Percentiles rank a stretch among this genome's conserved stretches.
Evolutionary conservation across 2,888 invertebrate genomes (phyloP).

Genomic region (Hecatera dysodea): DNA sequence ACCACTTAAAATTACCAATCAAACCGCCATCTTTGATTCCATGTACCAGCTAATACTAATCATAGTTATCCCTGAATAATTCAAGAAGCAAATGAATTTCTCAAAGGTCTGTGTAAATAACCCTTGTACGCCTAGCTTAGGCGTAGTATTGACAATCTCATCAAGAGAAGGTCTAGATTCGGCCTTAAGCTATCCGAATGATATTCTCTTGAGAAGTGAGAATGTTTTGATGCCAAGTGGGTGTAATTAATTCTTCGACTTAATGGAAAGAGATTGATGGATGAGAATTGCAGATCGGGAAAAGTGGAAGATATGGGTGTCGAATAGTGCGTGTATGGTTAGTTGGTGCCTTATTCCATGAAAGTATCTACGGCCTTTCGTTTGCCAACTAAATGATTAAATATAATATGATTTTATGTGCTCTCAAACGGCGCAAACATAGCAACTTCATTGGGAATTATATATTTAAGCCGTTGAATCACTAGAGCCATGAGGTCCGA

Average conservation of each 20-base stretch:
- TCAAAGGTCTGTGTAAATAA: constrained; percentile 33
- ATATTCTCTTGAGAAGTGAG: constrained; percentile 33
- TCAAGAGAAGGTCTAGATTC: constrained; percentile 43
- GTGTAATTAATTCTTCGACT: constrained; percentile 35
- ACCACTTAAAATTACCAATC: neutral
- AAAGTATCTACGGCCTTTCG: no score
- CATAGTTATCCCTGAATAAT: constrained; percentile 29
- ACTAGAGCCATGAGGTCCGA: no score
- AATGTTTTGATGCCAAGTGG: constrained; percentile 37
- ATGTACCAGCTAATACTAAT: neutral
- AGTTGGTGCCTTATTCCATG: no score
- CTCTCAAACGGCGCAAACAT: no score
- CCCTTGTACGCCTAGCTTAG: constrained; percentile 1
- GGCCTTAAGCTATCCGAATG: constrained; percentile 29
- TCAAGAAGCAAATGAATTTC: constrained; percentile 24
- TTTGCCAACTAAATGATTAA: no score
- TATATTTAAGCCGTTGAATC: no score
- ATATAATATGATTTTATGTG: no score
- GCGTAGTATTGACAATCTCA: constrained; percentile 44
- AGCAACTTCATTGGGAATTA: no score
- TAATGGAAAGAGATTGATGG: neutral
- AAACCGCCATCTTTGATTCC: neutral
- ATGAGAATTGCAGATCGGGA: neutral
- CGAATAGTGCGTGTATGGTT: no score
- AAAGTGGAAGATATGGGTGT: no score